These are phyloP conservation scores for Chaetops frenatus DNA, from an alignment of 2,113 vertebrate genomes.

Conservation along the genomic window DNA sequence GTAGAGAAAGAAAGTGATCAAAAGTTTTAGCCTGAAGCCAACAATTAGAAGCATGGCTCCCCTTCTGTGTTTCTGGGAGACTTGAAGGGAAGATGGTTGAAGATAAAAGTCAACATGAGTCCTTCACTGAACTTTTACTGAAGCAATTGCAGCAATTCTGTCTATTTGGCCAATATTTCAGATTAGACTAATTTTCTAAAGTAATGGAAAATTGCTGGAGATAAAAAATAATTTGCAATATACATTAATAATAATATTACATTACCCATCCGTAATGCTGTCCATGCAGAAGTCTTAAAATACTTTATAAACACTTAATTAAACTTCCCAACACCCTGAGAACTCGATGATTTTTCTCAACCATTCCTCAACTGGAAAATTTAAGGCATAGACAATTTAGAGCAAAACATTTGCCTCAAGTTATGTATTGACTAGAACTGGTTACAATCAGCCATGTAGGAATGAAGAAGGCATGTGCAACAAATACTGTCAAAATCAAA, in stretches of 20 bases:
- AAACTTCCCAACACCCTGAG: neutral
- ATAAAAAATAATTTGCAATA: slow-evolving; percentile 44
- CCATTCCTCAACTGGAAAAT: neutral
- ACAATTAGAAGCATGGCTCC: slow-evolving; percentile 19
- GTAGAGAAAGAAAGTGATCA: slow-evolving; percentile 29
- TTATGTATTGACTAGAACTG: neutral
- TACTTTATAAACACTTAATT: slow-evolving; percentile 4
- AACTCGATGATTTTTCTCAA: neutral
- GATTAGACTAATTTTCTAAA: slow-evolving; percentile 28
- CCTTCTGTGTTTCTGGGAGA: slow-evolving; percentile 10
- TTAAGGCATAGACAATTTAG: neutral
- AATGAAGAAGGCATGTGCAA: neutral
- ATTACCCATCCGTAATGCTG: neutral
- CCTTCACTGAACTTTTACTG: neutral
- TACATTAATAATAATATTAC: neutral
- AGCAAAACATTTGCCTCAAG: neutral
- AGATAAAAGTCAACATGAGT: slow-evolving; percentile 37
- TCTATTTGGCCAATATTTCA: slow-evolving; percentile 15
- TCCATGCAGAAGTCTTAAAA: neutral
- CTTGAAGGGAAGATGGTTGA: neutral
- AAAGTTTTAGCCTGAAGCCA: slow-evolving; percentile 56
- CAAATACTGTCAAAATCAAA: neutral
- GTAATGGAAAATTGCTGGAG: slow-evolving; percentile 22
- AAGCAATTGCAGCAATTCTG: neutral
- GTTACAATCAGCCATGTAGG: neutral